Conservation (phyloP, 2,797 vertebrate genomes). For the Brachyrhaphis roseni region DNA sequence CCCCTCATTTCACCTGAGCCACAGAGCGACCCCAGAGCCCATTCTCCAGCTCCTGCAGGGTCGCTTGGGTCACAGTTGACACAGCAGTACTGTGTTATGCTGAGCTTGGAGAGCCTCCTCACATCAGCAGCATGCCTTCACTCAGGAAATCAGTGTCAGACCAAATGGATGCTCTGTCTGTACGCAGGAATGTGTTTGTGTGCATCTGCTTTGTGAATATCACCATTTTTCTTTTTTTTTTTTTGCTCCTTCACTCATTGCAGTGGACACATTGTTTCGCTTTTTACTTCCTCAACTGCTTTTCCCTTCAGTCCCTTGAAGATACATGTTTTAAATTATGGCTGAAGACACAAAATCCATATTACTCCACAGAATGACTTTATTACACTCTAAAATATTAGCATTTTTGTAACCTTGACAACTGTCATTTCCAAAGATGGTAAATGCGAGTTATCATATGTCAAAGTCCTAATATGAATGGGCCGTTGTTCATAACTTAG, state of each 20-base stretch:
- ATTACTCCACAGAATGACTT: neutral
- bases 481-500: neutral
- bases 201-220: conserved; percentile 13
- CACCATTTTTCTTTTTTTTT: neutral
- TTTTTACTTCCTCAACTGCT: neutral
- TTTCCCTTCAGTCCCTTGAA: neutral
- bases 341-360: neutral
- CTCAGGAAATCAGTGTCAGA: conserved; percentile 74
- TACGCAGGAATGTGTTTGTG: conserved; percentile 18
- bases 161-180: conserved; percentile 42
- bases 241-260: neutral
- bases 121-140: conserved; percentile 67
- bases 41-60: conserved; percentile 64
- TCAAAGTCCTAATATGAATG: neutral
- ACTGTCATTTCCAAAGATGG: neutral
- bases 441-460: neutral
- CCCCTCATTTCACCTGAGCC: conserved; percentile 74
- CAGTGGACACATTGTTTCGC: neutral
- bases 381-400: neutral
- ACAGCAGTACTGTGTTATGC: conserved; percentile 81
- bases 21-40: conserved; percentile 52
- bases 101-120: conserved; percentile 69
- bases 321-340: neutral
- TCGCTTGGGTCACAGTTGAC: conserved; percentile 76
- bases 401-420: neutral